Evolutionary conservation across 2,113 vertebrate genomes (phyloP).

Genomic region (Sapayoa aenigma): DNA sequence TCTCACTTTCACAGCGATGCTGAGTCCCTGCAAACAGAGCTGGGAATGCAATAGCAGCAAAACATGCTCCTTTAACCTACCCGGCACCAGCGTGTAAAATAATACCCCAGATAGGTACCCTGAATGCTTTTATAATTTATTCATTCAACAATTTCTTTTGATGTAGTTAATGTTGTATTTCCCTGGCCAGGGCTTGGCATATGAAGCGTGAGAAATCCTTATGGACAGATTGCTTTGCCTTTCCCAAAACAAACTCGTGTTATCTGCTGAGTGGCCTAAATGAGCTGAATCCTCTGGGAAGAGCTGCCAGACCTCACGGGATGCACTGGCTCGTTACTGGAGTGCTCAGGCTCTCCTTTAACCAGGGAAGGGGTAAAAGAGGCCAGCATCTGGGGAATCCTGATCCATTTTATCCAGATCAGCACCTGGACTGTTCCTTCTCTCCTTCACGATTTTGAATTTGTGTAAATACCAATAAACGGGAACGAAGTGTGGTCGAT

Average conservation of each 20-base stretch:
- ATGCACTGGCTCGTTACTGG: background rate
- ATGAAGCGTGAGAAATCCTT: slow-evolving; percentile 65
- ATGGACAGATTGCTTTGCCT: slow-evolving; percentile 68
- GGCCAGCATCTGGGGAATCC: background rate
- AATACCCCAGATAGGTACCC: slow-evolving; percentile 55
- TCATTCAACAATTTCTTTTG: slow-evolving; percentile 55
- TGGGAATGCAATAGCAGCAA: slow-evolving; percentile 3
- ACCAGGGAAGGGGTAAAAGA: background rate
- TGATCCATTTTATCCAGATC: background rate
- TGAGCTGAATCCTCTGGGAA: slow-evolving; percentile 6
- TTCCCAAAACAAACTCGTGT: slow-evolving; percentile 38
- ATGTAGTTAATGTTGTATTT: slow-evolving; percentile 64
- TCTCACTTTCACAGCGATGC: slow-evolving; percentile 27
- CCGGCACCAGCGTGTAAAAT: background rate
- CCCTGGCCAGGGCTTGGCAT: slow-evolving; percentile 28
- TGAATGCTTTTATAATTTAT: slow-evolving; percentile 69
- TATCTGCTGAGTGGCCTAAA: slow-evolving; percentile 38
- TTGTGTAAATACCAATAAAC: background rate
- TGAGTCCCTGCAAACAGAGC: background rate
- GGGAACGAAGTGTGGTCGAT: rapidly evolving
- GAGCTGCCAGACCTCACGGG: background rate
- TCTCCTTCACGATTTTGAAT: background rate
- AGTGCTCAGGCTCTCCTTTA: background rate
- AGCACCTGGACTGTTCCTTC: background rate
- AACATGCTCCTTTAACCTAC: slow-evolving; percentile 64